These are phyloP conservation scores for Aethes cnicana DNA, from an alignment of 2,888 invertebrate genomes.

Conservation along the genomic window DNA sequence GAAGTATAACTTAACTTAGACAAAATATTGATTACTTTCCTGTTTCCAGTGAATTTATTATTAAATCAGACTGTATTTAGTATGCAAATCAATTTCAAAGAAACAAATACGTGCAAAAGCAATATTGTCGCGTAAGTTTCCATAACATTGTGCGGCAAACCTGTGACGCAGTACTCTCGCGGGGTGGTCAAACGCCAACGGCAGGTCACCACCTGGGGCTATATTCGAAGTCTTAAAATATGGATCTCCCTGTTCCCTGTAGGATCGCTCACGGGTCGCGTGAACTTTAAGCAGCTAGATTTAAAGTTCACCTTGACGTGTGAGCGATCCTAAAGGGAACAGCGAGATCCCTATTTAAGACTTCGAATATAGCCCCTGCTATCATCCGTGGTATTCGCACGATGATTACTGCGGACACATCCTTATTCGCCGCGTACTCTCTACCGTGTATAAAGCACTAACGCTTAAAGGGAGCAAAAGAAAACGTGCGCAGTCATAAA, in stretches of 20 bases:
- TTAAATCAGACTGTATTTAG: slow-evolving; percentile 1
- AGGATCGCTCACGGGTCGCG: too few relatives aligned
- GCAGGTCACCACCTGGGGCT: background rate
- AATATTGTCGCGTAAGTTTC: slow-evolving; percentile 4
- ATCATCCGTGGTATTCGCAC: slow-evolving; percentile 1
- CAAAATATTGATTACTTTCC: background rate
- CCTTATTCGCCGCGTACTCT: too few relatives aligned
- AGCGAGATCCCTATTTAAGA: too few relatives aligned
- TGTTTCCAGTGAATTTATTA: background rate
- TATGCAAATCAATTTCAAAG: slow-evolving; percentile 6
- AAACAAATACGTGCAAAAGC: slow-evolving; percentile 1
- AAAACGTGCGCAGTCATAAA: background rate
- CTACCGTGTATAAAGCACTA: too few relatives aligned
- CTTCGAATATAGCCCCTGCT: too few relatives aligned
- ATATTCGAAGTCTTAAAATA: too few relatives aligned
- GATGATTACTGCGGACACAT: too few relatives aligned
- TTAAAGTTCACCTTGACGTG: too few relatives aligned
- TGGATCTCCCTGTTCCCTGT: too few relatives aligned
- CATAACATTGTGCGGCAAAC: slow-evolving; percentile 2
- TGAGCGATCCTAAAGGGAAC: too few relatives aligned
- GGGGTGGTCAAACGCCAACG: background rate
- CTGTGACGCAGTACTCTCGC: background rate
- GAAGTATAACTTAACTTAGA: background rate
- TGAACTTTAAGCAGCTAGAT: too few relatives aligned
- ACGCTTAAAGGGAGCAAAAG: too few relatives aligned